phyloP scores from a whole-genome alignment of 2,888 invertebrate species.

The Galerucella pusilla region DNA sequence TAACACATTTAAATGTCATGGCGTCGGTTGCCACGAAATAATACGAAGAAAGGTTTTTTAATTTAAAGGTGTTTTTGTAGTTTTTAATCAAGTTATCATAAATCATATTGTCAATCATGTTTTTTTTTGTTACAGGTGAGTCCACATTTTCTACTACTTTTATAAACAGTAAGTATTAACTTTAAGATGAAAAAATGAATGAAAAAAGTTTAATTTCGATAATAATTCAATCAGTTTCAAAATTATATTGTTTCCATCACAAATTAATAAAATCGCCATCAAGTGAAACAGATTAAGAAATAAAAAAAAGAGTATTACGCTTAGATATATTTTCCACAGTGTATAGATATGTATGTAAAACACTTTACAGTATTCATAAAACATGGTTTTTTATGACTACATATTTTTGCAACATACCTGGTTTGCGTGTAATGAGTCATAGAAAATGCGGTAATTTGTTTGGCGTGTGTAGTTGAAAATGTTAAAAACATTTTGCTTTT shows the following conservation, averaged over 20 bases:
- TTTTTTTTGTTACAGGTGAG: not conserved
- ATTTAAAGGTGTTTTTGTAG: too few species aligned
- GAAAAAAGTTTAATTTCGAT: not conserved
- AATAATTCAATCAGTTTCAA: not conserved
- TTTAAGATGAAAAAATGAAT: not conserved
- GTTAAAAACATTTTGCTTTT: conserved; percentile 21
- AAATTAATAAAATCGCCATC: too few species aligned
- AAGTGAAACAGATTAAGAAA: too few species aligned
- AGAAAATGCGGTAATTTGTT: conserved; percentile 25
- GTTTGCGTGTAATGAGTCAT: conserved; percentile 31
- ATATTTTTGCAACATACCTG: conserved; percentile 19
- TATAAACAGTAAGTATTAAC: not conserved
- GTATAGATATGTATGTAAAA: not conserved
- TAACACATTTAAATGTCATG: not conserved
- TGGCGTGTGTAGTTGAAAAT: conserved; percentile 27
- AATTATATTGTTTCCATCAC: too few species aligned
- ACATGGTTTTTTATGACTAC: conserved; percentile 1
- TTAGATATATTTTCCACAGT: not conserved
- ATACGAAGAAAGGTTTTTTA: not conserved
- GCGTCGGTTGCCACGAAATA: not conserved
- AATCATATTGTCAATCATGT: not conserved
- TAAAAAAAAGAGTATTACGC: too few species aligned
- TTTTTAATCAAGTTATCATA: not conserved
- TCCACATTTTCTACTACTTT: not conserved
- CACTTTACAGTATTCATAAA: conserved; percentile 14